Base-by-base conservation (phyloP, 1,140 invertebrate genomes). In the Pseudomyrmex cubaensis region DNA sequence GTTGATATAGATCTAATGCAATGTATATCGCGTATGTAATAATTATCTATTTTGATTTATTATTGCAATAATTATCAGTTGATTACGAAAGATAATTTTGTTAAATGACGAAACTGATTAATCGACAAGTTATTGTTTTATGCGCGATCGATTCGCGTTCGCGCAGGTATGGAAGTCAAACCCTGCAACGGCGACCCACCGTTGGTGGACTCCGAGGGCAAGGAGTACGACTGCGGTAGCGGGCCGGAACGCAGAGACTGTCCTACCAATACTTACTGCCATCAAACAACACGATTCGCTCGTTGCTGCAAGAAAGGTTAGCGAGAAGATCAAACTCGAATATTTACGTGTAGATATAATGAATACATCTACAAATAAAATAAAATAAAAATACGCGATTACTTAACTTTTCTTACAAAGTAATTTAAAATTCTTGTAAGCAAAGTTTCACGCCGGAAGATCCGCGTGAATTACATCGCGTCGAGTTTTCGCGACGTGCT, bases 191-290 rank as follows among this genome's bases (percentile, higher is more conserved):
- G 98, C 12, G 97, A 97, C 89, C 93, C 96, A 73, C 97, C 98
- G 13, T 93, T 98, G 89, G 91, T 96, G 59, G 97, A 98, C 93
- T 94, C 95, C 44, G 94, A 95, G 5, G 96, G 96, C 2, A 95
- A 96, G 75, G 98, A 98, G 92, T 96, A 97, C 89, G 96, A 97
- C 94, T 99, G 98, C 93, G 97, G 97, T n/a, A 97, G 96, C 90
- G 97, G 97, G 1, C 96, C 96, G 5, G 95, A 96, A 87, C 95
- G 96, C 22, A 96, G 96, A 93, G 96, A 97, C 90, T 98, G 98
- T 92, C 98, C 98, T 7, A 95, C 95, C 56, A 97, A 96, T 83
- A 97, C 96, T 90, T 98, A 98, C 92, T 98, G 97, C 93, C 97
- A 98, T 94, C 97, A 97, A 89, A 97, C 97, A 0, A 94, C 96